Base-by-base conservation (phyloP, 2,113 vertebrate species). In the Emydura subglobosa region DNA sequence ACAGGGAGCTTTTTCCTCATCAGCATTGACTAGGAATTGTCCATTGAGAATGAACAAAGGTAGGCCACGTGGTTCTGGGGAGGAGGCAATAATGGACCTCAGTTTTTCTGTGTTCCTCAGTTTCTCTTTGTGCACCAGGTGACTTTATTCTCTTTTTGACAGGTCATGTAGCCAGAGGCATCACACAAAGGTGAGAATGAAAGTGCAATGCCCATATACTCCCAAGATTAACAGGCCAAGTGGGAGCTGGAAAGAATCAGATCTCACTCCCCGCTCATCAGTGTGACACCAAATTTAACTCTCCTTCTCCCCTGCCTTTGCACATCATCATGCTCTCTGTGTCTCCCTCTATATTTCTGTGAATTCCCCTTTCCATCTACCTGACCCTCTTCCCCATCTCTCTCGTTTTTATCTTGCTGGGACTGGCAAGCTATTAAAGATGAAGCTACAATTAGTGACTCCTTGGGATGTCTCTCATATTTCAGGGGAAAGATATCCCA, bases 401-500 rank as follows among this genome's bases (percentile, higher is more conserved):
- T 13, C 74, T 76, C 42, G 12, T 76, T 76, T 25, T 27, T 25
- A 44, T 13, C 74, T 47, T 24, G 24, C 42, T 14, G 24, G 11
- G 42, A 27, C 74, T 47, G 24, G 74, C 21, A 27, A 76, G 22
- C 42, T 76, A 5, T 72, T 39, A 39, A 10, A n/a, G n/a, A 47
- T 76, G 47, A 76, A 44, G 24, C 74, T 76, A 22, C 42, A 44
- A 24, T 76, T 42, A 47, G 42, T 76, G 12, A 76, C 74, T 27
- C 10, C 24, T 44, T 74, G 39, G 21, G 7, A 42, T 74, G 21
- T 74, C 74, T 84, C 61, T 68, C 83, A 6, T 88, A n/a, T 96
- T 96, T 89, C 87, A 97, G 97, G 85, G 96, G 96, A 42, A 91
- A 95, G 83, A 96, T 97, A 2, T 61, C 92, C 44, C 89, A 96